Base-by-base conservation (phyloP, 2,113 vertebrate genomes). In the Enhydra lutris region DNA sequence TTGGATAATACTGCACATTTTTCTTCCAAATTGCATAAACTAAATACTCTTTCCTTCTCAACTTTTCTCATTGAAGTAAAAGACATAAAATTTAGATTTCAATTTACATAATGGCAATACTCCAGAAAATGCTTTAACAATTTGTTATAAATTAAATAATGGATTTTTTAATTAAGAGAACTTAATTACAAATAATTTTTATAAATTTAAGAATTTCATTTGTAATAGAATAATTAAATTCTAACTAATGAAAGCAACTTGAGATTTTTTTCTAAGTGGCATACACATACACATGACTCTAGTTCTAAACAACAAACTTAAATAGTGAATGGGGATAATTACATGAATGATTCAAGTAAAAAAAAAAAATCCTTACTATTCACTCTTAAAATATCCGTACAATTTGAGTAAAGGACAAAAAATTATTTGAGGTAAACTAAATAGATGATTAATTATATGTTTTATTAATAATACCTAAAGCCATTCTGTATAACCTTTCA, bases 41-140 rank as follows among this genome's bases (percentile, higher is more conserved):
- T 88, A 42, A 85, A 92, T 80, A 93, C 47, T 61, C 45, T 87
- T 88, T 91, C 26, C 18, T 57, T 96, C 21, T 71, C 52, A 93
- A 9, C 9, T 84, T 76, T 50, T 92, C 57, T 94, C n/a, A 82
- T 29, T 76, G 34, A 95, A 80, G 90, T 94, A 76, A 80, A 83
- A 95, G 52, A 86, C 3, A 55, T 13, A 83, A 91, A 97, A 84
- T 55, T 95, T 87, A 84, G 29, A 80, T 74, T 97, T 96, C 42
- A 73, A 14, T 39, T 93, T 88, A 90, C 0, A 29, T 26, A 93
- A 76, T 1, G 84, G 42, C 9, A 71, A 15, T n/a, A 67, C 13
- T 90, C 36, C 24, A 89, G 29, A 96, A 92, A 92, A 52, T 63
- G 57, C 88, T 78, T 50, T 20, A 67, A 52, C 52, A 76, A 23